These are phyloP conservation scores for Aphis gossypii DNA, from an alignment of 1,140 invertebrate species.

Conservation along the genomic window DNA sequence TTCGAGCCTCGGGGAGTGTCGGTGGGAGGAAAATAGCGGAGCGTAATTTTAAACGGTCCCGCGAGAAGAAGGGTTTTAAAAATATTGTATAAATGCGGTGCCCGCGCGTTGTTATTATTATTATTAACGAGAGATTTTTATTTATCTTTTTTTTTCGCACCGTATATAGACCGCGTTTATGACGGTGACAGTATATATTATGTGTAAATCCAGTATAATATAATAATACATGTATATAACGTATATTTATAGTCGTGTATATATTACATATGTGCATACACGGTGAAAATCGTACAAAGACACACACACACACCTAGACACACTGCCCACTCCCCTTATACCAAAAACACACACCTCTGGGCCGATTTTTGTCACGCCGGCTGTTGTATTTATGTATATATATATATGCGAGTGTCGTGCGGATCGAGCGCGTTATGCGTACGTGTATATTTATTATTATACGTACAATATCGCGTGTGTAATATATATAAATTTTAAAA, in stretches of 20 bases:
- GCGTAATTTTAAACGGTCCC: conserved; percentile 23
- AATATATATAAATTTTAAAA: conserved; percentile 16
- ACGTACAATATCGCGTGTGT: not conserved
- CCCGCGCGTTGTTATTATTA: not conserved
- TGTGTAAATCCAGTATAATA: not conserved
- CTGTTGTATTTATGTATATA: not conserved
- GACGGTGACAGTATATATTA: conserved; percentile 7
- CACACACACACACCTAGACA: not conserved
- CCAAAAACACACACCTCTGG: conserved; percentile 3
- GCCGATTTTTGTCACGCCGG: conserved; percentile 31
- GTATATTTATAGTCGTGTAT: not conserved
- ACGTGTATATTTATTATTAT: not conserved
- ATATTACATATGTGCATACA: not conserved
- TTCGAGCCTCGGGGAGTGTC: not conserved
- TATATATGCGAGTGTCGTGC: not conserved
- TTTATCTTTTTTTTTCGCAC: conserved; percentile 16
- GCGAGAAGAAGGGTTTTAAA: conserved; percentile 24
- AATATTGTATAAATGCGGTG: not conserved
- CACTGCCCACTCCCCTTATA: not conserved
- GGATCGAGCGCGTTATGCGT: not conserved
- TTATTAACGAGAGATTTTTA: conserved; percentile 34
- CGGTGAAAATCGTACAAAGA: conserved; percentile 27
- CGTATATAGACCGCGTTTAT: not conserved
- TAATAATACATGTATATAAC: not conserved
- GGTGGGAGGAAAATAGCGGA: not conserved